Evolutionary conservation across 2,888 invertebrate genomes (phyloP), one percentile per base, ranked within the genome.

Genomic region (Sialis lutaria): DNA sequence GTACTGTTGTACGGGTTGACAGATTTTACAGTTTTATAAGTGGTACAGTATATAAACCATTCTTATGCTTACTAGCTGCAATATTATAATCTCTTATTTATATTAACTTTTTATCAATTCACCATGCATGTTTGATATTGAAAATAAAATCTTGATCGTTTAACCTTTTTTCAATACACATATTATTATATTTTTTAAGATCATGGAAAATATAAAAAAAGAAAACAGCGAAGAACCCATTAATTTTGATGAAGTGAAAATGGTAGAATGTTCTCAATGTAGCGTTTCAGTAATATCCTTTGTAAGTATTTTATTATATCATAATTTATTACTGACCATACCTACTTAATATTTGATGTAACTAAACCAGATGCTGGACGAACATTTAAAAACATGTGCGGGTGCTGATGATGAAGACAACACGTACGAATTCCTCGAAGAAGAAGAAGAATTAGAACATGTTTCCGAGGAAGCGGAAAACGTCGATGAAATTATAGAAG

Each of bases 171-270:
- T 22, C 4, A 22, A 22, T 22, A 22, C 22, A 22, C 22, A 22
- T n/a, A n/a, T n/a, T n/a, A n/a, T n/a, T n/a, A n/a, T n/a, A n/a
- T n/a, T n/a, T n/a, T 22, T 22, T 22, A 22, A 22, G 22, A 22
- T 2, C 22, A 22, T 22, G 22, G 22, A 22, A 22, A 22, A 22
- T 4, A 22, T 22, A 22, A 22, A 22, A 22, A 22, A 22, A 22
- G 22, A 22, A 22, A 22, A 22, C 22, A 22, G 22, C 22, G 22
- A 22, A 22, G 22, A 22, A 22, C 4, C 22, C 22, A 22, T 22
- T 22, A 22, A 22, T 37, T 7, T 37, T 5, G 60, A 64, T 48
- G 39, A 42, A 10, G 47, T 42, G n/a, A 47, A 47, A 42, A 47
- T 47, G 37, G 46, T 50, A 5, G 46, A 47, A 47, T 47, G 47